Conservation (phyloP, 2,113 vertebrate genomes). For the Electrona antarctica region DNA sequence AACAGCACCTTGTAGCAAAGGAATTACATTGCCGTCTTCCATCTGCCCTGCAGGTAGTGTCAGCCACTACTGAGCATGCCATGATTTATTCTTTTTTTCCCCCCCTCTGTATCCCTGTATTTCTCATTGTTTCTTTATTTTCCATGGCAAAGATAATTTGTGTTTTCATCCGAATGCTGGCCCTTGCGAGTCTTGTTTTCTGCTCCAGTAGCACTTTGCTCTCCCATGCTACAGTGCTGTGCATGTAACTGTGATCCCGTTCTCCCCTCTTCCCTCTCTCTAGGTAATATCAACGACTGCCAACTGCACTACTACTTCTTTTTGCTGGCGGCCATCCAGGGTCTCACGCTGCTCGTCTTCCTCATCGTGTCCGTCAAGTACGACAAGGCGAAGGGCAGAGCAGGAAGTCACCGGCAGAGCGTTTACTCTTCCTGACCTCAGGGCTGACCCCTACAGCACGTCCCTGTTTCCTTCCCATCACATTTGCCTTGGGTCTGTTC, state of each 20-base stretch:
- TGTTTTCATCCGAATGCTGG: background rate
- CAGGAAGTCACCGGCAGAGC: conserved; percentile 60
- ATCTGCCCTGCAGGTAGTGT: background rate
- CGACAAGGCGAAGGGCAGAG: conserved; percentile 78
- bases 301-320: conserved; percentile 96
- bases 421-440: conserved; percentile 64
- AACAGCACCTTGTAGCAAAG: conserved; percentile 21
- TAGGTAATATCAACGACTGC: conserved; percentile 95
- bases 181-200: background rate
- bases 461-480: conserved; percentile 11
- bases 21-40: conserved; percentile 12
- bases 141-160: conserved; percentile 3
- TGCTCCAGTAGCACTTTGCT: background rate
- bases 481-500: conserved; percentile 24
- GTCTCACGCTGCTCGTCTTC: conserved; percentile 90
- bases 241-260: background rate
- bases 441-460: background rate
- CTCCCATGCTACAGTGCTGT: background rate
- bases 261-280: conserved; percentile 14
- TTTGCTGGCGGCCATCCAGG: conserved; percentile 92
- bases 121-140: conserved; percentile 23
- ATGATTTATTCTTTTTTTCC: conserved; percentile 24
- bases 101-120: conserved; percentile 2
- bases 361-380: conserved; percentile 91
- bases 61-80: conserved; percentile 5